Base-by-base conservation (phyloP, 2,888 invertebrate species). In the Brassicogethes aeneus region DNA sequence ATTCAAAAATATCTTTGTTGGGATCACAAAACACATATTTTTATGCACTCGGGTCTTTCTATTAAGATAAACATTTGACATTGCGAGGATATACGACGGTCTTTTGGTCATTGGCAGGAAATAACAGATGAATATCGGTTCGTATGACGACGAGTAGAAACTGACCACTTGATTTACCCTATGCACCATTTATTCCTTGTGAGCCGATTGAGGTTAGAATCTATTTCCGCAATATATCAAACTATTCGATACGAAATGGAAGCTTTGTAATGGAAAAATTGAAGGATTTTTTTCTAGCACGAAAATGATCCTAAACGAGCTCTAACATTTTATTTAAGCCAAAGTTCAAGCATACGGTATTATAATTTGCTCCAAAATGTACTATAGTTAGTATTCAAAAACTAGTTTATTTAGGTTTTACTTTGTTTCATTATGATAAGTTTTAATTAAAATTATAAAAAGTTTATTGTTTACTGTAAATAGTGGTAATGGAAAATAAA, bases 41-140 rank as follows among this genome's bases (percentile, higher is more conserved):
- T 48, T 48, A 47, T 43, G 45, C 43, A 43, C n/a, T 36, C 29
- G 39, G 36, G 35, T 41, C 42, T 40, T 46, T 48, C 47, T 54
- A 54, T 55, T 55, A 59, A 62, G 64, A 65, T 65, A 65, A 63
- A 62, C 59, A 55, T 56, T 57, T 55, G 55, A 55, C 56, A 51
- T 55, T 52, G 55, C 13, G 52, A 46, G 53, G 61, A 65, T 60
- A 64, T 64, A 64, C 59, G 58, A 56, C 50, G 60, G 60, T 59
- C 64, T 62, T 65, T 62, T 66, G 65, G 66, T 64, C 65, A 65
- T 51, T 56, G 43, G 40, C 58, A 59, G 66, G 66, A 67, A 67
- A 67, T 67, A 65, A 65, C 64, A 67, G 66, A 67, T 67, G 56
- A 47, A 54, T 66, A 67, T 67, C 66, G n/a, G n/a, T n/a, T n/a